phyloP scores from a whole-genome alignment of 2,888 invertebrate species.

The Brenthis daphne region DNA sequence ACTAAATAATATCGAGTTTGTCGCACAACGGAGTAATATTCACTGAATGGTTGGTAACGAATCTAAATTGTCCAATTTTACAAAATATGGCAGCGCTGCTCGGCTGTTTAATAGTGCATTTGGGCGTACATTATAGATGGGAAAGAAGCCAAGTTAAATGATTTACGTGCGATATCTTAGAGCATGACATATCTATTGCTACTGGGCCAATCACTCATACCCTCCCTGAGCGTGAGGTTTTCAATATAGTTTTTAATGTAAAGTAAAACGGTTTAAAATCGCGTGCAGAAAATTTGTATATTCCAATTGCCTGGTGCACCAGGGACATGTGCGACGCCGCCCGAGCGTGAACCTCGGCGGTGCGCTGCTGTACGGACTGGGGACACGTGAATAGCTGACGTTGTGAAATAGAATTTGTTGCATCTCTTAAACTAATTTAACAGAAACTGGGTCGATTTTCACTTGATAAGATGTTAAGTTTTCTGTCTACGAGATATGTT shows the following conservation, averaged over 20 bases:
- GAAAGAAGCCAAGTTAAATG: slow-evolving; percentile 25
- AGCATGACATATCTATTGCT: slow-evolving; percentile 29
- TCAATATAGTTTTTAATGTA: slow-evolving; percentile 3
- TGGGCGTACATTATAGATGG: slow-evolving; percentile 8
- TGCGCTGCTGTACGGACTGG: slow-evolving; percentile 9
- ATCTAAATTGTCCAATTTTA: slow-evolving; percentile 17
- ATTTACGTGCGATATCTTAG: slow-evolving; percentile 31
- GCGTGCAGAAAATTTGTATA: neutral
- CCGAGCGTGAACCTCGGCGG: neutral
- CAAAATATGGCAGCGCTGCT: slow-evolving; percentile 4
- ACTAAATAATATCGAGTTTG: slow-evolving; percentile 7
- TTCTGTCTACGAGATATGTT: too few relatives aligned
- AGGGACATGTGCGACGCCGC: slow-evolving; percentile 3
- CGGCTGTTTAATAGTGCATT: slow-evolving; percentile 13
- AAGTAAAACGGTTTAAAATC: slow-evolving; percentile 1
- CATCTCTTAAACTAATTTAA: neutral
- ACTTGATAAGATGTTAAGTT: neutral
- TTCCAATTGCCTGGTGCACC: slow-evolving; percentile 12
- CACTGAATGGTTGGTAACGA: slow-evolving; percentile 16
- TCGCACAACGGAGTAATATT: slow-evolving; percentile 3
- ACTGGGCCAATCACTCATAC: slow-evolving; percentile 25
- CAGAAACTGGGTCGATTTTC: neutral
- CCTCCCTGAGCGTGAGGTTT: neutral
- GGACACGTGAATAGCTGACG: neutral
- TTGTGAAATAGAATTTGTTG: neutral